Base-by-base conservation (phyloP, 2,888 invertebrate species). In the Pelosia muscerda region DNA sequence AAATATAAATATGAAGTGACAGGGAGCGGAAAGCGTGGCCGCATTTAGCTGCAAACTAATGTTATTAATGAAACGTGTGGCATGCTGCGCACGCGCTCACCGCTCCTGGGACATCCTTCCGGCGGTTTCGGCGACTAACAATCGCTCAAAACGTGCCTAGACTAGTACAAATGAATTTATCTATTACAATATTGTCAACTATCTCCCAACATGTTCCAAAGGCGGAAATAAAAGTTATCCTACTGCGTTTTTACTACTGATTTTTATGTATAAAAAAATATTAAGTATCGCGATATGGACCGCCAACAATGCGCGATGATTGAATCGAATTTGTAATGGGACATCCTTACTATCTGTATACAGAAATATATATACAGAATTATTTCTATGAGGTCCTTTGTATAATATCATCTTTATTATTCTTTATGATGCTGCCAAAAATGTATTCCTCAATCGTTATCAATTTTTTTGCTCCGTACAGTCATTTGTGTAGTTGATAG, bases 91-190 rank as follows among this genome's bases (percentile, higher is more conserved):
- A 90, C 89, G 88, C 80, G 73, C 72, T 67, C 54, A 34, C 55
- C 77, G 72, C 79, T 77, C 83, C 68, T 70, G 86, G 88, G 86
- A 88, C 90, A 88, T 91, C 91, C 92, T 91, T 92, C 91, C 92
- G 90, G 86, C 74, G 83, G 85, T 86, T 87, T 87, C 78, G 85
- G 86, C 78, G 79, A 79, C 83, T 79, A 82, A 88, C 89, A 88
- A 87, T 85, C 81, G 81, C 70, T 78, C 57, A 69, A 78, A 72
- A 88, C 90, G 90, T 90, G 90, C 81, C 69, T 68, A 23, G 89
- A 88, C 84, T 89, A 60, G 66, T 57, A 59, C 65, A 55, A 57
- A 65, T 65, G 15, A 53, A 34, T 63, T 26, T n/a, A 59, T 58
- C 72, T 72, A 63, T 71, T 66, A 71, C 42, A 55, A 56, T 31